Evolutionary conservation across 2,888 invertebrate species (phyloP).

Genomic region (Cantharis nigra): DNA sequence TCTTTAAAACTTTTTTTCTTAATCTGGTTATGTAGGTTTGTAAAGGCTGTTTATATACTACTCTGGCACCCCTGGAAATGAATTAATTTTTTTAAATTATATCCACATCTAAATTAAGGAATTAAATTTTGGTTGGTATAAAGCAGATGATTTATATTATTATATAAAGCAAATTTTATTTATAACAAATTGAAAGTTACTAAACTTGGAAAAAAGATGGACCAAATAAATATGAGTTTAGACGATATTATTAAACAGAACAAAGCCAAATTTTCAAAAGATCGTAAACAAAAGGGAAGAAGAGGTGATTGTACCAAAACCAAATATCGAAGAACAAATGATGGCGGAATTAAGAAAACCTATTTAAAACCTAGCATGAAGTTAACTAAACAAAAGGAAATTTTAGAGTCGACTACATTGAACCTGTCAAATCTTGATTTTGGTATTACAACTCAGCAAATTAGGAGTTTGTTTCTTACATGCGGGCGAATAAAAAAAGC

Average conservation of each 20-base stretch:
- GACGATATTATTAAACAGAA: background rate
- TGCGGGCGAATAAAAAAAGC: background rate
- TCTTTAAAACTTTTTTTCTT: too few species aligned
- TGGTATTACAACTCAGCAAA: background rate
- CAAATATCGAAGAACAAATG: background rate
- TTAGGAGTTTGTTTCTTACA: background rate
- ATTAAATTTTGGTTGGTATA: too few species aligned
- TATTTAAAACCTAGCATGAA: background rate
- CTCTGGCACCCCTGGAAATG: too few species aligned
- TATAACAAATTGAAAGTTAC: background rate
- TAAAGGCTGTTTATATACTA: too few species aligned
- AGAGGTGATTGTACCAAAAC: background rate
- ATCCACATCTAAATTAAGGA: too few species aligned
- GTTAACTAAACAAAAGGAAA: background rate
- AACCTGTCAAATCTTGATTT: background rate
- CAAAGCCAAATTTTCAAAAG: background rate
- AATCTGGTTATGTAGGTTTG: too few species aligned
- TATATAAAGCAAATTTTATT: too few species aligned
- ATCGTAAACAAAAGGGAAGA: background rate
- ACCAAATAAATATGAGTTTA: background rate
- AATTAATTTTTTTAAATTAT: too few species aligned
- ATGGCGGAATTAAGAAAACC: background rate
- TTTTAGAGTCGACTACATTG: background rate
- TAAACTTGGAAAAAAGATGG: background rate
- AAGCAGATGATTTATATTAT: too few species aligned